Evolutionary conservation across 2,888 invertebrate genomes (phyloP).

Genomic region (Ecliptopera silaceata): DNA sequence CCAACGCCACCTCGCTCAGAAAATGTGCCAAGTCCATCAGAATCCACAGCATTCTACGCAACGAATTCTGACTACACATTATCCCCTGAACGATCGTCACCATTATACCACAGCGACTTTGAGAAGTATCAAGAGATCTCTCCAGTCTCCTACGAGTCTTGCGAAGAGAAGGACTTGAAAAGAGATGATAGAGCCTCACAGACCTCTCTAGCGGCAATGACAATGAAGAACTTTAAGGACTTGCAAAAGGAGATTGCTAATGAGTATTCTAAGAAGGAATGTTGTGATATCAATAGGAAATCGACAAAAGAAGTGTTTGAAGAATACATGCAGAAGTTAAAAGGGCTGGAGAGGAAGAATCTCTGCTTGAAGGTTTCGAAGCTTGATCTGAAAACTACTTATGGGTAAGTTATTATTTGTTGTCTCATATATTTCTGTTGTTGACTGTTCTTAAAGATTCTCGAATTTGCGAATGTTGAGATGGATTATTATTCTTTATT

Average conservation of each 20-base stretch:
- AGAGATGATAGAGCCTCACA: slow-evolving; percentile 42
- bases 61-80: slow-evolving; percentile 54
- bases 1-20: slow-evolving; percentile 68
- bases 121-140: slow-evolving; percentile 66
- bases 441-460: too few species aligned
- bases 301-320: slow-evolving; percentile 58
- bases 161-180: slow-evolving; percentile 41
- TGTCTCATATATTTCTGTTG: too few species aligned
- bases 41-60: slow-evolving; percentile 50
- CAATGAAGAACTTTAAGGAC: slow-evolving; percentile 69
- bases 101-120: slow-evolving; percentile 56
- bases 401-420: slow-evolving; percentile 55
- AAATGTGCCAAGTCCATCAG: slow-evolving; percentile 60
- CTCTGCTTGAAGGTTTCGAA: slow-evolving; percentile 59
- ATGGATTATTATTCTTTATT: too few species aligned
- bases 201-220: slow-evolving; percentile 44
- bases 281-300: slow-evolving; percentile 56
- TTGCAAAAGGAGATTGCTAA: slow-evolving; percentile 62
- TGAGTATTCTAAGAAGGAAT: slow-evolving; percentile 61
- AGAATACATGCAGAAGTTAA: slow-evolving; percentile 53
- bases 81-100: slow-evolving; percentile 58
- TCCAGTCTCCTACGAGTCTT: slow-evolving; percentile 36
- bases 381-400: slow-evolving; percentile 57
- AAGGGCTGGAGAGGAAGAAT: slow-evolving; percentile 48
- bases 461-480: too few species aligned